Base-by-base conservation (phyloP, 2,888 invertebrate species). In the Rhamphomyia laevipes region DNA sequence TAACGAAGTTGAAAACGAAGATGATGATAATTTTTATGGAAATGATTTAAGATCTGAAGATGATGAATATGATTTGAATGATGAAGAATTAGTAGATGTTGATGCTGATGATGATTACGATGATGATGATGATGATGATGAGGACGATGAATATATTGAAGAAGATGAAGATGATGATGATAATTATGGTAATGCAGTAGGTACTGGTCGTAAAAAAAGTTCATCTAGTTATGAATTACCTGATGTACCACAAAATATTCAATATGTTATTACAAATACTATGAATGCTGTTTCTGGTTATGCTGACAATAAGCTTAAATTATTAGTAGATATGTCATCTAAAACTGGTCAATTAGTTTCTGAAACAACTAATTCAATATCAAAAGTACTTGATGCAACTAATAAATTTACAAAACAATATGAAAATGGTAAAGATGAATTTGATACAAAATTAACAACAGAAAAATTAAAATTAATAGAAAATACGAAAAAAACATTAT, bases 381-480 rank as follows among this genome's bases (percentile, higher is more conserved):
- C 47, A 4, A 47, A 42, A 27, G 44, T 50, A 4, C n/a, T 50
- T 10, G 40, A 40, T 4, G 47, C 47, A 9, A 30, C 46, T 9
- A 23, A 31, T 7, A 45, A 47, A 21, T 50, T 50, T 42, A 17
- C 44, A 10, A 23, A 45, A 5, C 41, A 38, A n/a, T 10, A 47
- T 15, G 50, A 47, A 17, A 41, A 47, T 13, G 21, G 45, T n/a
- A 41, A 45, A 17, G 41, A 44, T 5, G 31, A 50, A 13, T 47
- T 47, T 12, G 47, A 47, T 10, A 17, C 17, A 12, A 35, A 15
- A 18, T 4, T 50, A 4, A 33, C 45, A 6, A 33, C 45, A 12
- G 47, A 50, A 18, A 47, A 50, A 35, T 31, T 50, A 13, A 50
- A 47, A 42, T 44, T 50, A 2, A 23, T 50, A 27, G 47, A 50